Conservation (phyloP, 2,888 invertebrate genomes). For the Synergus itoensis region DNA sequence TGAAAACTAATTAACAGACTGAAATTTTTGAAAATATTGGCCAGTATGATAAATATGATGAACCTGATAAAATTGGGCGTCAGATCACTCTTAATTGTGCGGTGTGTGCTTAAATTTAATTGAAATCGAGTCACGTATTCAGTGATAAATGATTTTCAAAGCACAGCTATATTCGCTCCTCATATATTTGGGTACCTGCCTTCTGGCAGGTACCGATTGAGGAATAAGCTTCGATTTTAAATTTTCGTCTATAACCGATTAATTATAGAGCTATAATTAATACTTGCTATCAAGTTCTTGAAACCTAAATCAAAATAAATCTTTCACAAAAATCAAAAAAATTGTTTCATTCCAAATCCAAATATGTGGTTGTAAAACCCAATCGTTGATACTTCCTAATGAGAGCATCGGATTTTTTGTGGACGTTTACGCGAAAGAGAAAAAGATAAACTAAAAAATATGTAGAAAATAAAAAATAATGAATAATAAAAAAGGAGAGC, state of each 20-base stretch:
- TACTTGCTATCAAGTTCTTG: not conserved
- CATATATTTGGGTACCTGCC: slow-evolving; percentile 1
- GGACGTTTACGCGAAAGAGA: not conserved
- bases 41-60: not conserved
- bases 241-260: slow-evolving; percentile 57
- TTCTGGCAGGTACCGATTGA: slow-evolving; percentile 16
- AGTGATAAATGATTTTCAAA: slow-evolving; percentile 32
- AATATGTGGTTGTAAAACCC: too few relatives aligned
- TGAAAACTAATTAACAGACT: not conserved
- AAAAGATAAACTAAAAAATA: not conserved
- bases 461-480: not conserved
- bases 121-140: slow-evolving; percentile 64
- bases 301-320: not conserved
- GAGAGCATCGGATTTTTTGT: slow-evolving; percentile 44
- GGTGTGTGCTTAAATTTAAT: slow-evolving; percentile 65
- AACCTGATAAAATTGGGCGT: slow-evolving; percentile 5
- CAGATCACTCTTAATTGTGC: slow-evolving; percentile 21
- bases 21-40: not conserved
- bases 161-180: slow-evolving; percentile 16
- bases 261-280: slow-evolving; percentile 53
- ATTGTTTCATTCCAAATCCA: too few relatives aligned
- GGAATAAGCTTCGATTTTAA: slow-evolving; percentile 59
- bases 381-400: slow-evolving; percentile 54
- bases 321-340: too few relatives aligned
- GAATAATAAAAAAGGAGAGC: slow-evolving; percentile 44